Percentiles rank a stretch among this genome's conserved stretches.
Evolutionary conservation across 2,113 vertebrate species (phyloP).

Genomic region (Cyphomyrus plagiostoma): DNA sequence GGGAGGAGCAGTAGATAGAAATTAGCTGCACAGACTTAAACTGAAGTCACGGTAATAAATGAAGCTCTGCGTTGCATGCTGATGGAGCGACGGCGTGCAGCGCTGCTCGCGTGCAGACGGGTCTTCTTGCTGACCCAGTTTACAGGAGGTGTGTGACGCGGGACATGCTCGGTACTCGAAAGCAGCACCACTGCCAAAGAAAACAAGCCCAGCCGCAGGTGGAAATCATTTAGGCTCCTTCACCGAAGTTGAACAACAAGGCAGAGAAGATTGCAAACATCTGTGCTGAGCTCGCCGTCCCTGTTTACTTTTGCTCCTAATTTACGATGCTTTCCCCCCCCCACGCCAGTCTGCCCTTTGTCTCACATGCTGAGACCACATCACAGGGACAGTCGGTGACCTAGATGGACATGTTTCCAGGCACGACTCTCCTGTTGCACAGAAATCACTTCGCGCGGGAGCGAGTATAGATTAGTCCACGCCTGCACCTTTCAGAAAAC

Average conservation of each 20-base stretch:
- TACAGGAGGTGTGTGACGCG: neutral
- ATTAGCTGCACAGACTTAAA: neutral
- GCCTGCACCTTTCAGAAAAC: neutral
- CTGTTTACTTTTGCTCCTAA: slow-evolving; percentile 36
- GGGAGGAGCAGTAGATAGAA: neutral
- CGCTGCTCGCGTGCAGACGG: neutral
- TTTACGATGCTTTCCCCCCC: slow-evolving; percentile 26
- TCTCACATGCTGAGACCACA: slow-evolving; percentile 26
- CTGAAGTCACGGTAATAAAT: neutral
- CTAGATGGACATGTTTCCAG: slow-evolving; percentile 9
- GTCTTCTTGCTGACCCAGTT: neutral
- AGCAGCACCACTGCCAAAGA: slow-evolving; percentile 8
- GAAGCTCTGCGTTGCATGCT: neutral
- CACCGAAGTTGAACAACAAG: slow-evolving; percentile 25
- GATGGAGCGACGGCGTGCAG: neutral
- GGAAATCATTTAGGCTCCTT: slow-evolving; percentile 47
- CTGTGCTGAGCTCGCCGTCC: slow-evolving; percentile 38
- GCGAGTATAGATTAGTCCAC: neutral
- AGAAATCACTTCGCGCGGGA: neutral
- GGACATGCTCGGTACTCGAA: slow-evolving; percentile 1
- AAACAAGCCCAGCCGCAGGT: slow-evolving; percentile 50
- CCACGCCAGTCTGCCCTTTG: slow-evolving; percentile 29
- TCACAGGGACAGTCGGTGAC: slow-evolving; percentile 14
- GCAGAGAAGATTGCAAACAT: slow-evolving; percentile 54
- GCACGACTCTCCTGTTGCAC: neutral